Conservation (phyloP, 2,113 vertebrate species). For the Apodemus sylvaticus region DNA sequence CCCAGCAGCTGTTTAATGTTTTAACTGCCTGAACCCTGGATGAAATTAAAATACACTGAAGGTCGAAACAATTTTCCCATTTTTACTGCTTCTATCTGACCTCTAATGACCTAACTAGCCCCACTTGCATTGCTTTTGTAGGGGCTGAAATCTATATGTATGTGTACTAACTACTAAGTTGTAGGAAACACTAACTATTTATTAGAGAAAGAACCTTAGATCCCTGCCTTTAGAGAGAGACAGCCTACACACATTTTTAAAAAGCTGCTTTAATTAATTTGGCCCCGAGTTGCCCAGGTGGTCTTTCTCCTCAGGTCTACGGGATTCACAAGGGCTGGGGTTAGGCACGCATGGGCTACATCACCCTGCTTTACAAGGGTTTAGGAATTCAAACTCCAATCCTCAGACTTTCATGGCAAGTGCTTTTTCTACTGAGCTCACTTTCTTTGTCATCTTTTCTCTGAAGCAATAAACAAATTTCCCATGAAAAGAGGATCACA, state of each 20-base stretch:
- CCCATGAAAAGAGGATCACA: not conserved
- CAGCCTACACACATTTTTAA: not conserved
- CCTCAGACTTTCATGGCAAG: not conserved
- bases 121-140: not conserved
- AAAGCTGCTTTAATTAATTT: not conserved
- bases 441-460: not conserved
- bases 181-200: not conserved
- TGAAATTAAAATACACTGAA: not conserved
- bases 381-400: not conserved
- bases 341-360: too few relatives aligned
- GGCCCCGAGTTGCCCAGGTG: not conserved
- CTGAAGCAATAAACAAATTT: slow-evolving; percentile 32
- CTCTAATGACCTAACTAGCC: not conserved
- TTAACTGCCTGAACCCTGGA: too few relatives aligned
- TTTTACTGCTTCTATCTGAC: not conserved
- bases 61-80: not conserved
- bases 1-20: not conserved
- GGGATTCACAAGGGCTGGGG: not conserved
- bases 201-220: not conserved
- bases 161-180: not conserved
- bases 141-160: not conserved
- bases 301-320: not conserved
- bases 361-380: not conserved
- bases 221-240: not conserved
- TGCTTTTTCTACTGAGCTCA: not conserved